Base-by-base conservation (phyloP, 2,113 vertebrate genomes). In the Pyrgilauda ruficollis region DNA sequence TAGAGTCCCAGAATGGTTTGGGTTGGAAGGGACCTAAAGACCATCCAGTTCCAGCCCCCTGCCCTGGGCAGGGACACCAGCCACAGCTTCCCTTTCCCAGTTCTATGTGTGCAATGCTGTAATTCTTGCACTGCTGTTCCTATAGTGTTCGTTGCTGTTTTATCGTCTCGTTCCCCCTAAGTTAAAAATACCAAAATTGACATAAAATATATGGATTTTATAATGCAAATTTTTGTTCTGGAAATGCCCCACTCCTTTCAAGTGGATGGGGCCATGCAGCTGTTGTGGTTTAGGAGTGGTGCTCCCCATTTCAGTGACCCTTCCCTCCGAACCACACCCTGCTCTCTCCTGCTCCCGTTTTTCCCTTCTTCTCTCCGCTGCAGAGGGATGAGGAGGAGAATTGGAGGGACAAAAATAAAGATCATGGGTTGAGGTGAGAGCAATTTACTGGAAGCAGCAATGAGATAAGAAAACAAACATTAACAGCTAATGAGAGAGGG, bases 101-200 rank as follows among this genome's bases (percentile, higher is more conserved):
- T 50, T 81, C 17, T 66, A 2, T 15, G 19, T 15, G 10, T 7
- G 28, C 15, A 23, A 1, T 9, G 43, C 13, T 44, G 50, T 43
- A 6, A 37, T 64, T 27, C 59, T 52, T 43, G n/a, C n/a, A 16
- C 7, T 0, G 0, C 63, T 52, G 27, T 14, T 77, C 44, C 78
- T 61, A 0, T 1, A 46, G 63, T 4, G 33, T 12, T 26, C 1
- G 1, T 18, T 28, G 43, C 11, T 50, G 28, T 35, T 77, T 62
- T 23, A 5, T 67, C 16, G 14, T 64, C n/a, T 73, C 2, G 3
- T 21, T 47, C 15, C 47, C 31, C 59, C 28, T 17, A 20, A 64
- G 43, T 72, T 55, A 53, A 72, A 69, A 77, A 30, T 1, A 15
- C 4, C 4, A 1, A 68, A 78, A 22, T 1, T 12, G 31, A n/a